Percentiles rank a stretch among this genome's conserved stretches.
phyloP scores from a whole-genome alignment of 2,888 invertebrate species.

The Morinoia aosen region DNA sequence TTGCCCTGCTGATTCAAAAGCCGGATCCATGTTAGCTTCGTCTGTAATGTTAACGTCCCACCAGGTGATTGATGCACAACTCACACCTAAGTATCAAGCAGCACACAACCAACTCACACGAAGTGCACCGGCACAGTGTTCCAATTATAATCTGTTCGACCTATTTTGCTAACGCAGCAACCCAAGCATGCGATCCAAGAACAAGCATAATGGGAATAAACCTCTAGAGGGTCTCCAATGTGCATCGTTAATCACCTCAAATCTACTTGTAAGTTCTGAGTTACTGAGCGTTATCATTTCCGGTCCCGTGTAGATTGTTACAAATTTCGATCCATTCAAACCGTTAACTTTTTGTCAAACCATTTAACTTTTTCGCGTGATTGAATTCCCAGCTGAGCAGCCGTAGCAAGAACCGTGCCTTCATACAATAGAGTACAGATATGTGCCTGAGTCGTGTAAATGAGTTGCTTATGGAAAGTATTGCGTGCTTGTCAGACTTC shows the following conservation, averaged over 20 bases:
- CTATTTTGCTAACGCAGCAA: neutral
- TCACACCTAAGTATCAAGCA: neutral
- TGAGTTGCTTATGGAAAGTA: neutral
- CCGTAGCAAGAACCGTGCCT: neutral
- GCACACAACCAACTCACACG: neutral
- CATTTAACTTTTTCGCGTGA: neutral
- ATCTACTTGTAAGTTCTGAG: neutral
- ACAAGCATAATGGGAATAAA: neutral
- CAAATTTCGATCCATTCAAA: too few species aligned
- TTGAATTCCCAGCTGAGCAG: neutral
- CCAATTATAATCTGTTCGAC: neutral
- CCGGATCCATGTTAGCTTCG: conserved; percentile 52
- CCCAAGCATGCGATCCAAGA: neutral
- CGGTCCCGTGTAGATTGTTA: too few species aligned
- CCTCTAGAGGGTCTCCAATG: too few species aligned
- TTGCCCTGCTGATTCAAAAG: conserved; percentile 61
- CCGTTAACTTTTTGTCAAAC: neutral
- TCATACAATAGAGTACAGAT: neutral
- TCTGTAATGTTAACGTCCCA: neutral
- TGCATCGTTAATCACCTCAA: neutral
- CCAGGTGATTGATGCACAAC: neutral
- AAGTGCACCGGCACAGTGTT: conserved; percentile 38
- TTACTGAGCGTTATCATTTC: neutral
- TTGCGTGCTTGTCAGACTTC: neutral
- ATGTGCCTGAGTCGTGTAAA: neutral